phyloP scores from a whole-genome alignment of 1,140 invertebrate species.

The Melipona quadrifasciata region DNA sequence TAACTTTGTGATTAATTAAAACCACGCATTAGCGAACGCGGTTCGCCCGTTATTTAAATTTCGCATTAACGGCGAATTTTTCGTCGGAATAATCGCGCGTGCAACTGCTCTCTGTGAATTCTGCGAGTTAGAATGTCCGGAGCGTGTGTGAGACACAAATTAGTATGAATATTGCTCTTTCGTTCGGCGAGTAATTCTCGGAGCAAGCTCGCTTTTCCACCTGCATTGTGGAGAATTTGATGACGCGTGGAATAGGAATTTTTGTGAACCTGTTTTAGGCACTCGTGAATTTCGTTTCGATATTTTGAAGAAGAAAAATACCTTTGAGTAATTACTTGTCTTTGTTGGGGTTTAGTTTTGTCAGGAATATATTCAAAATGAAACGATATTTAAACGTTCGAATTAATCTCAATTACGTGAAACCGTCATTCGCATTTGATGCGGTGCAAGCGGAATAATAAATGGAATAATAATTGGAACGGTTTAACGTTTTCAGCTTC shows the following conservation, averaged over 20 bases:
- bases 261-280: neutral
- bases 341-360: neutral
- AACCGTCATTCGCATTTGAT: too few species aligned
- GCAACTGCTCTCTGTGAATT: neutral
- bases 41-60: neutral
- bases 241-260: neutral
- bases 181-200: neutral
- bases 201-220: neutral
- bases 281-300: neutral
- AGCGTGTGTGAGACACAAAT: neutral
- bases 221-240: neutral
- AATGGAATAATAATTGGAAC: neutral
- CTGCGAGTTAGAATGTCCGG: too few species aligned
- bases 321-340: neutral
- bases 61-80: neutral
- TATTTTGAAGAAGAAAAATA: neutral
- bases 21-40: neutral
- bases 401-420: neutral
- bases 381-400: neutral
- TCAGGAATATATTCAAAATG: neutral
- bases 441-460: neutral
- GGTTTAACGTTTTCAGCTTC: neutral
- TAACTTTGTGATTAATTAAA: neutral
- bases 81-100: neutral
- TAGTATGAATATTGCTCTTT: neutral